A percentile compares a stretch with the other conserved stretches of the same genome.
phyloP scores from a whole-genome alignment of 2,797 vertebrate species.

The Gallinago nigripennis region DNA sequence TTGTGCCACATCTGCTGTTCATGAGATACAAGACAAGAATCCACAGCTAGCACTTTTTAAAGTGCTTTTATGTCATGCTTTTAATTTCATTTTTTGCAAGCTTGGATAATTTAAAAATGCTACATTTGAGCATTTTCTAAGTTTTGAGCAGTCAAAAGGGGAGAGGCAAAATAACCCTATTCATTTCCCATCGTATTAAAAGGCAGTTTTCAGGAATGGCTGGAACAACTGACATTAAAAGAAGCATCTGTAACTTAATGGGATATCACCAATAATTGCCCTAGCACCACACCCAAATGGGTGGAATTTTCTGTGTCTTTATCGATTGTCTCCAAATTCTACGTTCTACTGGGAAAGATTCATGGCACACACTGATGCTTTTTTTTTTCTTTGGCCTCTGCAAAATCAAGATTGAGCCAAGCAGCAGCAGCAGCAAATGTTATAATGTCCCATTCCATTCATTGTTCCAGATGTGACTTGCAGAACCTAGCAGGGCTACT shows the following conservation, averaged over 20 bases:
- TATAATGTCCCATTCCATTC: background rate
- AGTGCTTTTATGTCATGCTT: background rate
- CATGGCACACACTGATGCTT: background rate
- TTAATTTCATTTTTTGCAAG: constrained; percentile 27
- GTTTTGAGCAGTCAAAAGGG: background rate
- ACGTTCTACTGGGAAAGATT: background rate
- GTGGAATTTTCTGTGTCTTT: background rate
- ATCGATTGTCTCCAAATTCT: background rate
- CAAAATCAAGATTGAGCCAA: constrained; percentile 16
- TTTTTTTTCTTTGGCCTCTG: background rate
- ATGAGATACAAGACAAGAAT: background rate
- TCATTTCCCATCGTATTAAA: background rate
- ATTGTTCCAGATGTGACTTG: background rate
- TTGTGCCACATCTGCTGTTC: background rate
- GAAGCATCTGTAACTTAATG: background rate
- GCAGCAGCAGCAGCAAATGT: constrained; percentile 1
- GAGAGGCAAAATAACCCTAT: background rate
- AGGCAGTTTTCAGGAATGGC: background rate
- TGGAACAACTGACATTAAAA: background rate
- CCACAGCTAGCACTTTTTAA: background rate
- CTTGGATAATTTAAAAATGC: background rate
- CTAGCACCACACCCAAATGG: background rate
- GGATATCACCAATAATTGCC: background rate
- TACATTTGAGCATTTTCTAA: background rate
- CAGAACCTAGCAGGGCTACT: background rate